phyloP scores from a whole-genome alignment of 2,888 invertebrate species.

The Diloba caeruleocephala region DNA sequence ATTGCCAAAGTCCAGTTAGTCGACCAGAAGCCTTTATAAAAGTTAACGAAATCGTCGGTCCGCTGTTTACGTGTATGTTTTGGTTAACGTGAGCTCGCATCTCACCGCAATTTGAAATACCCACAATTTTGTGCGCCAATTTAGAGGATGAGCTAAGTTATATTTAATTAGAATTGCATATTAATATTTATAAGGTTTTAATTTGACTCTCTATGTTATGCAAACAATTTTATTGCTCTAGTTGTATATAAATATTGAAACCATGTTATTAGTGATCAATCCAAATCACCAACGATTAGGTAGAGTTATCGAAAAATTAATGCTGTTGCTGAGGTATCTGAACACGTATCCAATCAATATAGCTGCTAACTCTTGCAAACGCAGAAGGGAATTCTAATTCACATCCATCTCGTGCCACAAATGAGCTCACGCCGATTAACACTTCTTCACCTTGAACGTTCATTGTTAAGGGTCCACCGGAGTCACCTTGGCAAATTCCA shows the following conservation, averaged over 20 bases:
- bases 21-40: too few relatives aligned
- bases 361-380: constrained; percentile 72
- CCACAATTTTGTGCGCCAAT: too few relatives aligned
- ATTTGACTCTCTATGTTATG: not conserved
- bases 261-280: too few relatives aligned
- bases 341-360: constrained; percentile 68
- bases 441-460: constrained; percentile 63
- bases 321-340: constrained; percentile 55
- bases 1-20: too few relatives aligned
- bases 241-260: too few relatives aligned
- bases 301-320: not conserved
- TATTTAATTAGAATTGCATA: constrained; percentile 9
- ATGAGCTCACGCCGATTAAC: constrained; percentile 78
- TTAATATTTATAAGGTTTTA: constrained; percentile 3
- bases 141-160: too few relatives aligned
- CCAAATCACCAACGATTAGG: too few relatives aligned
- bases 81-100: too few relatives aligned
- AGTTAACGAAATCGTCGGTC: too few relatives aligned
- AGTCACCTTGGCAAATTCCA: constrained; percentile 80
- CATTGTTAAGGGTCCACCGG: constrained; percentile 74
- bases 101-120: too few relatives aligned
- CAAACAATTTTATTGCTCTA: too few relatives aligned
- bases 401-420: constrained; percentile 75
- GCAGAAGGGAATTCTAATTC: constrained; percentile 76
- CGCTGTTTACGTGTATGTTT: too few relatives aligned